These are phyloP conservation scores for Pampusana beccarii DNA, from an alignment of 2,113 vertebrate genomes.

Conservation along the genomic window DNA sequence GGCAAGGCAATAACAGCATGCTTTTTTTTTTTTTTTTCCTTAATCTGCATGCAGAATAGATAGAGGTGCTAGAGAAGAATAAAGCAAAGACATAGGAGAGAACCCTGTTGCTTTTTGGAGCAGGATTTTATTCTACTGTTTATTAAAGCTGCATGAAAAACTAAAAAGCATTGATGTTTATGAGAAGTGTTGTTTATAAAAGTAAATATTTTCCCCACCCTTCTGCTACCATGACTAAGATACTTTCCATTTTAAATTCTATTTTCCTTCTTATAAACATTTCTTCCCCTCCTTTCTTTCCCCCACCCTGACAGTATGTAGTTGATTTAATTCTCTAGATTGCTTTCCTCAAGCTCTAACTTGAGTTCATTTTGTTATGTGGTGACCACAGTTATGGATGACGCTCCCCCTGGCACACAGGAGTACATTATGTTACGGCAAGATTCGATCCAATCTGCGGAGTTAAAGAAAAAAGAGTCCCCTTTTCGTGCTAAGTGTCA, in stretches of 20 bases:
- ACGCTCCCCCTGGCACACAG: slow-evolving; percentile 98
- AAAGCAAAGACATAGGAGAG: background rate
- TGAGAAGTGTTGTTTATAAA: slow-evolving; percentile 3
- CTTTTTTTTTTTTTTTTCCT: background rate
- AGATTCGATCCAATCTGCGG: slow-evolving; percentile 99
- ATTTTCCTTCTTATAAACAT: slow-evolving; percentile 5
- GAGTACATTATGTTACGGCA: slow-evolving; percentile 99
- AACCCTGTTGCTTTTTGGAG: background rate
- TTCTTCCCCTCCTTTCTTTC: background rate
- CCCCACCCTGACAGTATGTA: slow-evolving; percentile 36
- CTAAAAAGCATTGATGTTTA: background rate
- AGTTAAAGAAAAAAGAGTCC: slow-evolving; percentile 99
- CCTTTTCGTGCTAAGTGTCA: slow-evolving; percentile 99
- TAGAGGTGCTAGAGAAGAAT: background rate
- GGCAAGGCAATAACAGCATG: background rate
- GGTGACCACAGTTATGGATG: slow-evolving; percentile 98
- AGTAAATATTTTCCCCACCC: background rate
- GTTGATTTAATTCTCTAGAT: slow-evolving; percentile 64
- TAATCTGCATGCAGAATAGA: slow-evolving; percentile 6
- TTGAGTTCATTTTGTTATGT: slow-evolving; percentile 98
- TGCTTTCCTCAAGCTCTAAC: slow-evolving; percentile 83
- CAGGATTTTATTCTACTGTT: background rate
- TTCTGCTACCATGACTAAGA: background rate
- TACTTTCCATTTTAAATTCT: background rate
- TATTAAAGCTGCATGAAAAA: slow-evolving; percentile 31